Evolutionary conservation across 2,113 vertebrate genomes (phyloP), one percentile per base, ranked within the genome.

Genomic region (Oreochromis aureus): DNA sequence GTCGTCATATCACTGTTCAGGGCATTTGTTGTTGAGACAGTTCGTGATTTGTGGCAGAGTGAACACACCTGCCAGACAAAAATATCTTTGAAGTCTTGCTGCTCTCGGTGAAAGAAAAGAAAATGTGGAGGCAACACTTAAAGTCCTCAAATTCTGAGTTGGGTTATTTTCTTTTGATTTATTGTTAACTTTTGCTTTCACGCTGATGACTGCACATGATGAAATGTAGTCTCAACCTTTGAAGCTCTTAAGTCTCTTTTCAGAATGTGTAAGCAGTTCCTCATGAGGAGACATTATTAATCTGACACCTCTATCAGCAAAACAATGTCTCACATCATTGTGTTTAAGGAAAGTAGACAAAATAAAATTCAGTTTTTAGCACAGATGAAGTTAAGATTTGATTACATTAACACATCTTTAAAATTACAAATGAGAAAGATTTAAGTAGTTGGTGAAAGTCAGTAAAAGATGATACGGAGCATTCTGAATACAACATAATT

Each of bases 21-120:
- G 27, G 58, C 59, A 44, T 83, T 86, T 92, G 69, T 86, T 82
- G 36, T 71, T 66, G 18, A 84, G 59, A 53, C 80, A 81, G 69
- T 66, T 89, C 3, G 41, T 80, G 59, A 86, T 53, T 85, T 87
- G 22, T 79, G 83, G 63, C 86, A 86, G 81, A 86, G 39, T 83
- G 69, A 80, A 88, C 61, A 55, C 69, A 85, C 82, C 55, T 92
- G 87, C 51, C 83, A 82, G 66, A 83, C 13, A 10, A 80, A 88
- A 83, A 88, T 63, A 84, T 56, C 56, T 90, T 85, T 90, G 30
- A 83, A 87, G 78, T 83, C 27, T 15, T 8, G 18, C 41, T 87
- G 16, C 81, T 82, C 16, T 51, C 36, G 76, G 36, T n/a, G 34
- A 18, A 24, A 24, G 76, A n/a, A 81, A 84, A 39, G 10, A 58